Conservation (phyloP, 2,113 vertebrate species). For the Apistogramma diplotaenia region DNA sequence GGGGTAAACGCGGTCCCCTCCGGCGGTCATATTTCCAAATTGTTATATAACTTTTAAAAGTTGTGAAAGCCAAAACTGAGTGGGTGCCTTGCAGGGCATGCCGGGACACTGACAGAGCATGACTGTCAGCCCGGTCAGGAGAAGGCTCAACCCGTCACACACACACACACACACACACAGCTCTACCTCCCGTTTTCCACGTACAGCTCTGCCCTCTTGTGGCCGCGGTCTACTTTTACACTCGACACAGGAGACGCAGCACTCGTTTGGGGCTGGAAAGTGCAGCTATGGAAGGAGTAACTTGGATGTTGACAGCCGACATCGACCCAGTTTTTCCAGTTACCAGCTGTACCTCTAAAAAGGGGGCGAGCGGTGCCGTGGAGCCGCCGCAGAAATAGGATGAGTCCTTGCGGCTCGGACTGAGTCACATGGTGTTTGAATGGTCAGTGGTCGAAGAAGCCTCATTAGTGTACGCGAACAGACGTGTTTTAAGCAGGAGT, state of each 20-base stretch:
- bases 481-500: conserved; percentile 15
- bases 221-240: neutral
- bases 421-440: conserved; percentile 54
- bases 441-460: conserved; percentile 3
- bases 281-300: conserved; percentile 23
- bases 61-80: neutral
- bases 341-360: neutral
- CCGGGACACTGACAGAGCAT: neutral
- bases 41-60: neutral
- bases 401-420: conserved; percentile 1
- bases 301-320: neutral
- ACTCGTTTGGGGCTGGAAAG: conserved; percentile 5
- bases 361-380: neutral
- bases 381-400: neutral
- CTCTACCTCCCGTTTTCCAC: neutral
- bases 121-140: neutral
- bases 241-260: neutral
- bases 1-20: neutral
- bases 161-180: neutral
- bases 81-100: neutral
- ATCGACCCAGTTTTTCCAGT: neutral
- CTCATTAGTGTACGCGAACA: conserved; percentile 20
- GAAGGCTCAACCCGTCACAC: neutral
- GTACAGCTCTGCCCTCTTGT: conserved; percentile 34
- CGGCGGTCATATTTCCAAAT: neutral